These are phyloP conservation scores for Nymphicus hollandicus DNA, from an alignment of 2,113 vertebrate genomes.

Conservation along the genomic window DNA sequence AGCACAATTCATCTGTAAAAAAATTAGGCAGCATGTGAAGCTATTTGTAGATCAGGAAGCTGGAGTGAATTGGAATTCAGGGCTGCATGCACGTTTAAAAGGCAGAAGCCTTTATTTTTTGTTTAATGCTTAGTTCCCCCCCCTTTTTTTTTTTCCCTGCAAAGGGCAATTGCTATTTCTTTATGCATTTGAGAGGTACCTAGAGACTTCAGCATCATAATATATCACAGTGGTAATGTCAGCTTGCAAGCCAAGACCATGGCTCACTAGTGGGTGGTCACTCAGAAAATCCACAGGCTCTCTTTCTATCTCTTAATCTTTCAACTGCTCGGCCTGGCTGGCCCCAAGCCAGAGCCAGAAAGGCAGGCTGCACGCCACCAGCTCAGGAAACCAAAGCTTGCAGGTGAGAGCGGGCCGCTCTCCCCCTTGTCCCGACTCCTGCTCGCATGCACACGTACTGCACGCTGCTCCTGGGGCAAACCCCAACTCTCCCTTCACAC, in stretches of 20 bases:
- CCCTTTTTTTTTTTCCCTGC: neutral
- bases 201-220: slow-evolving; percentile 7
- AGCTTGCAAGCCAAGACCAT: neutral
- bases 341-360: neutral
- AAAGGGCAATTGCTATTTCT: neutral
- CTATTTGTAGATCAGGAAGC: slow-evolving; percentile 45
- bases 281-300: slow-evolving; percentile 40
- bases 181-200: neutral
- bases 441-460: neutral
- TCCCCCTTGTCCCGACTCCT: neutral
- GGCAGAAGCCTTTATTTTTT: neutral
- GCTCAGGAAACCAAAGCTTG: slow-evolving; percentile 43
- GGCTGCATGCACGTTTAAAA: slow-evolving; percentile 16
- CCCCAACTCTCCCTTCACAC: neutral
- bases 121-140: neutral
- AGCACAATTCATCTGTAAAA: slow-evolving; percentile 54
- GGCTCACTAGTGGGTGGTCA: slow-evolving; percentile 52
- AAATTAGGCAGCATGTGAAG: slow-evolving; percentile 62
- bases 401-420: neutral
- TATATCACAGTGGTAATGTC: slow-evolving; percentile 10
- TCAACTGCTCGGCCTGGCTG: slow-evolving; percentile 25
- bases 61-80: slow-evolving; percentile 27
- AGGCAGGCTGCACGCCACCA: slow-evolving; percentile 7
- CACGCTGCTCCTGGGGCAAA: neutral
- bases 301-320: slow-evolving; percentile 34